A percentile compares a stretch with the other conserved stretches of the same genome.
phyloP scores from a whole-genome alignment of 2,888 invertebrate species.

The Diogma glabrata region DNA sequence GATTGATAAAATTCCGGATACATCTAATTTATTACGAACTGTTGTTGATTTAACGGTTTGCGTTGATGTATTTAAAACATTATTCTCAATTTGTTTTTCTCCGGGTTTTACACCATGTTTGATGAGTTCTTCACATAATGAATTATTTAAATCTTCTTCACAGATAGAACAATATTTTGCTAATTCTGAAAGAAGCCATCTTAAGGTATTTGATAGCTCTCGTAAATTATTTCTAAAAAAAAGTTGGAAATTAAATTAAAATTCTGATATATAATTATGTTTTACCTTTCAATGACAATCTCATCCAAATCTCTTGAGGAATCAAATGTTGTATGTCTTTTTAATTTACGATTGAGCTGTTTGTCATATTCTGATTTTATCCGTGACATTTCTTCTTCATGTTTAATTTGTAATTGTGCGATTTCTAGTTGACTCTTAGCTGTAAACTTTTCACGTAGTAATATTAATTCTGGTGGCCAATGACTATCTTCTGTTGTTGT shows the following conservation, averaged over 20 bases:
- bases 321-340: conserved; percentile 35
- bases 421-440: conserved; percentile 51
- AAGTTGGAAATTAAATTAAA: conserved; percentile 14
- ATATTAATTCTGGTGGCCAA: conserved; percentile 64
- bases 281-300: conserved; percentile 28
- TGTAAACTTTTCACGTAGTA: conserved; percentile 59
- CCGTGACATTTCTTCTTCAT: conserved; percentile 46
- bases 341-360: conserved; percentile 34
- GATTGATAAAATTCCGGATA: conserved; percentile 44
- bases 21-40: conserved; percentile 60
- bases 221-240: conserved; percentile 50
- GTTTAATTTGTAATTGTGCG: conserved; percentile 42
- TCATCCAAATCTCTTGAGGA: conserved; percentile 31
- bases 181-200: conserved; percentile 54
- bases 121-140: conserved; percentile 48
- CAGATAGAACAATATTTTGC: conserved; percentile 62
- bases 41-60: conserved; percentile 16
- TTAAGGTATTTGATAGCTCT: conserved; percentile 51
- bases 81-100: neutral
- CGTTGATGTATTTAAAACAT: conserved; percentile 19
- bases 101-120: conserved; percentile 13
- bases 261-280: conserved; percentile 6
- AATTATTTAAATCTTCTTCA: conserved; percentile 68
- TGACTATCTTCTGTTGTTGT: conserved; percentile 54
- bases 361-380: conserved; percentile 35